phyloP scores from a whole-genome alignment of 2,113 vertebrate genomes.

The Malurus melanocephalus region DNA sequence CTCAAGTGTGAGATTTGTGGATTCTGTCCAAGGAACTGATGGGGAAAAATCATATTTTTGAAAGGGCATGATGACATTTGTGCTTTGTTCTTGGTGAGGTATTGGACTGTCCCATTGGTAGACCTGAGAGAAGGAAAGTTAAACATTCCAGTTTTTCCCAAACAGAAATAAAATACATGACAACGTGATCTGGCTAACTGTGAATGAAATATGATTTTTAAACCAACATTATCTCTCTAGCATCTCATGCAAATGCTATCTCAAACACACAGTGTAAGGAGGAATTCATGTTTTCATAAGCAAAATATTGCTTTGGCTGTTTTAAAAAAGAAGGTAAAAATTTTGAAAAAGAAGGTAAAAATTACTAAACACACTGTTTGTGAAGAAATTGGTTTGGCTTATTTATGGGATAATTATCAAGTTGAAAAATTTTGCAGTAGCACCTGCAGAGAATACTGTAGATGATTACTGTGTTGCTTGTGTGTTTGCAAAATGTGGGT shows the following conservation, averaged over 20 bases:
- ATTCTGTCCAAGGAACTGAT: neutral
- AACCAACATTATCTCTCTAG: neutral
- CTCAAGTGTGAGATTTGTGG: neutral
- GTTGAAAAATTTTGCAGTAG: neutral
- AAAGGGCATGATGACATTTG: neutral
- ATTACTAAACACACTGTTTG: neutral
- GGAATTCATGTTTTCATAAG: neutral
- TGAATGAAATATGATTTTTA: neutral
- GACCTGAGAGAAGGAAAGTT: neutral
- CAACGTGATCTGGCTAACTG: accelerated
- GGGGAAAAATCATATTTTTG: neutral
- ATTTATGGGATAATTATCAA: neutral
- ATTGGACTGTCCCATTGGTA: neutral
- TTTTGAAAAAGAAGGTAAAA: neutral
- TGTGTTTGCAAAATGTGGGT: neutral
- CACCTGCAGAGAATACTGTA: neutral
- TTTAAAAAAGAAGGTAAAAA: neutral
- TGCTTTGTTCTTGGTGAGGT: neutral
- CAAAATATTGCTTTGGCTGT: neutral
- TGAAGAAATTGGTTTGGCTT: neutral
- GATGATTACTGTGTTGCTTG: neutral
- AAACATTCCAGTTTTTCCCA: neutral
- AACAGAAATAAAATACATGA: neutral
- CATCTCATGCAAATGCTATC: neutral
- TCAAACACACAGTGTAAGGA: neutral